Evolutionary conservation across 2,113 vertebrate genomes (phyloP).

Genomic region (Mus spicilegus): DNA sequence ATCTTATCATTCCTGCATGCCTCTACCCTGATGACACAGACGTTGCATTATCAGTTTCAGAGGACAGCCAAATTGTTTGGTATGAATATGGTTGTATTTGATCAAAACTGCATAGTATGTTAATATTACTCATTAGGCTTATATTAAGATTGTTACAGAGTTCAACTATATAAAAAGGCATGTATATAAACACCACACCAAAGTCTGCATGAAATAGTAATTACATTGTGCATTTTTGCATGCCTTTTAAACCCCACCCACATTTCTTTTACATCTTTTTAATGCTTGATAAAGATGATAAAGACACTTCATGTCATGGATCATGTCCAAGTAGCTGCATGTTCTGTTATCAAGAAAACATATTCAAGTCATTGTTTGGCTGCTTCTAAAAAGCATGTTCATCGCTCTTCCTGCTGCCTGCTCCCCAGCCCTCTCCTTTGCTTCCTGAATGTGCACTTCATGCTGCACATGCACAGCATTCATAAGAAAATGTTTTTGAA

Average conservation of each 20-base stretch:
- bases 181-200: constrained; percentile 83
- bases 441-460: constrained; percentile 8
- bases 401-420: background rate
- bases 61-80: constrained; percentile 96
- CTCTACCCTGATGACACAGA: constrained; percentile 83
- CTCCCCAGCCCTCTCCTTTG: background rate
- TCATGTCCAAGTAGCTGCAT: constrained; percentile 86
- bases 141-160: constrained; percentile 21
- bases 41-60: constrained; percentile 87
- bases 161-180: constrained; percentile 76
- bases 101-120: constrained; percentile 74
- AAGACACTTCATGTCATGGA: constrained; percentile 71
- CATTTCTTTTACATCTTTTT: constrained; percentile 78
- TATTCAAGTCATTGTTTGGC: constrained; percentile 55
- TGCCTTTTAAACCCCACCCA: constrained; percentile 81
- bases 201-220: constrained; percentile 86
- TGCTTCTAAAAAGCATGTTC: constrained; percentile 51
- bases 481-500: constrained; percentile 55
- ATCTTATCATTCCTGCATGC: constrained; percentile 67
- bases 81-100: constrained; percentile 98
- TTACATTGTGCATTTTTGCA: constrained; percentile 87
- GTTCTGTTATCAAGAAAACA: constrained; percentile 68
- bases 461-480: constrained; percentile 45
- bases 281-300: constrained; percentile 52
- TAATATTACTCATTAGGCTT: constrained; percentile 62